These are phyloP conservation scores for Gulo gulo DNA, from an alignment of 2,113 vertebrate genomes.

Conservation along the genomic window DNA sequence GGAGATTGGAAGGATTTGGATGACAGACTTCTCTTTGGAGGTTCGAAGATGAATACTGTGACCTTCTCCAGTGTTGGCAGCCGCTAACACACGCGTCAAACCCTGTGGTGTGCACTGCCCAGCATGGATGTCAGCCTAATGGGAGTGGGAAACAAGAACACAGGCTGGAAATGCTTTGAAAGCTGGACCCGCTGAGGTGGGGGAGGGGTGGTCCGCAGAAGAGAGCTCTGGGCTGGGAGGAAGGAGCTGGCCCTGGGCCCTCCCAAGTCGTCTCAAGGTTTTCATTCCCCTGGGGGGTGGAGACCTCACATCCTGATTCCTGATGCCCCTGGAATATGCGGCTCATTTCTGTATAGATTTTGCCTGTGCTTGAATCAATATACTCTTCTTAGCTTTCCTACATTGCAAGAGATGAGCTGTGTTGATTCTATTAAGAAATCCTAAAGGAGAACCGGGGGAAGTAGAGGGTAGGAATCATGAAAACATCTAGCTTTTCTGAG, in stretches of 20 bases:
- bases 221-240: accelerated
- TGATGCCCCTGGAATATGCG: neutral
- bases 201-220: neutral
- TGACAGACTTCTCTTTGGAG: neutral
- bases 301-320: neutral
- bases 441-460: neutral
- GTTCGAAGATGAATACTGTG: neutral
- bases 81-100: neutral
- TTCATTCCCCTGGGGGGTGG: neutral
- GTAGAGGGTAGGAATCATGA: neutral
- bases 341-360: neutral
- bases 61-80: neutral
- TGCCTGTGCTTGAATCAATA: neutral
- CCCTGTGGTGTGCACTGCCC: accelerated
- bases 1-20: neutral
- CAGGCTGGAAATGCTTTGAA: neutral
- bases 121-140: neutral
- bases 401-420: neutral
- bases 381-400: neutral
- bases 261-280: neutral
- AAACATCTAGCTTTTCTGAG: neutral
- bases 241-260: neutral
- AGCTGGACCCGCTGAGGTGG: neutral
- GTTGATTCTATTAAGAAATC: neutral
- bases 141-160: neutral